phyloP scores from a whole-genome alignment of 2,113 vertebrate species.

The Phocoena sinus region DNA sequence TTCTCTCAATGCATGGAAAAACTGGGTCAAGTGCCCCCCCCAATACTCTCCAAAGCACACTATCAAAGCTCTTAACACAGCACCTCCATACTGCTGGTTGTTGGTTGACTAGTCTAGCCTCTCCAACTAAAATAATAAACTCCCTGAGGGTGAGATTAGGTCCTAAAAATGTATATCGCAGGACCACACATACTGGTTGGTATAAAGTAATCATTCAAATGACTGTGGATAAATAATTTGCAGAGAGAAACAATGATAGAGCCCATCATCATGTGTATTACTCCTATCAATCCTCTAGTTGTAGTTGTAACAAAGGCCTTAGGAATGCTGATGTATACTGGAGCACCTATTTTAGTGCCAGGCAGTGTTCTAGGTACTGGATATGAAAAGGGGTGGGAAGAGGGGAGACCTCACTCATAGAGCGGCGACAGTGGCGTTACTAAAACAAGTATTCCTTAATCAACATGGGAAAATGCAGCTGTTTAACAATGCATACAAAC shows the following conservation, averaged over 20 bases:
- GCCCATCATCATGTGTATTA: not conserved
- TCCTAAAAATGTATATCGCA: not conserved
- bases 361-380: not conserved
- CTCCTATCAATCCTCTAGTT: not conserved
- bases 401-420: not conserved
- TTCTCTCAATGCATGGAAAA: not conserved
- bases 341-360: not conserved
- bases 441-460: not conserved
- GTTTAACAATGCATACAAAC: not conserved
- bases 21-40: not conserved
- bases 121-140: not conserved
- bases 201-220: not conserved
- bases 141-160: not conserved
- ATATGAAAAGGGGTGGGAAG: not conserved
- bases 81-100: not conserved
- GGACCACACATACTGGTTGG: not conserved
- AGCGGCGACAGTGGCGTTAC: not conserved
- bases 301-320: not conserved
- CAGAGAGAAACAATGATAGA: too few species aligned
- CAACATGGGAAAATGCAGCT: not conserved
- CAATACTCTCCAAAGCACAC: constrained; percentile 74
- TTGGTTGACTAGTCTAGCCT: not conserved
- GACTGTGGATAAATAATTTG: not conserved
- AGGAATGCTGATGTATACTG: not conserved
- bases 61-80: not conserved